These are phyloP conservation scores for Sciurus vulgaris DNA, from an alignment of 2,797 vertebrate species.

Conservation along the genomic window DNA sequence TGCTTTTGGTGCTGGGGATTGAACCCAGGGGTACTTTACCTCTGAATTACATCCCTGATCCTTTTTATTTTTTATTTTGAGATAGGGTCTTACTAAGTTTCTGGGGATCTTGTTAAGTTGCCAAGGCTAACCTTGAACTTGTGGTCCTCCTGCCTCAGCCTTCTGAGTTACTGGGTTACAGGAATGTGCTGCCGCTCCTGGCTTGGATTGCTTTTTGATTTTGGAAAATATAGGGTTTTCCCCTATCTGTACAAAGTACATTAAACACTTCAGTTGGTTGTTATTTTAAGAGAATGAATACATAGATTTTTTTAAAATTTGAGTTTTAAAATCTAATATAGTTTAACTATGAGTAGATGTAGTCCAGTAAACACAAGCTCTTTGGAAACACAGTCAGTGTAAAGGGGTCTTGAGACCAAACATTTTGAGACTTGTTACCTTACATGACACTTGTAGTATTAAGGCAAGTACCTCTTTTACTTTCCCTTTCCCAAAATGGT, in stretches of 20 bases:
- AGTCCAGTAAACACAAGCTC: background rate
- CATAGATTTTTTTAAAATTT: background rate
- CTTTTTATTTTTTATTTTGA: no score
- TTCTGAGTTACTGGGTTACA: no score
- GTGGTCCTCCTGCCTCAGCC: no score
- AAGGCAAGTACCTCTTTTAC: background rate
- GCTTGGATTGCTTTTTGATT: background rate
- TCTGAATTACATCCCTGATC: no score
- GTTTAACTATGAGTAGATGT: background rate
- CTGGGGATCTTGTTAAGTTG: no score
- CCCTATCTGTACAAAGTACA: background rate
- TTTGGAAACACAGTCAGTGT: background rate
- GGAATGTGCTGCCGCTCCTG: no score
- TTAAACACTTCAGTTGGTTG: background rate
- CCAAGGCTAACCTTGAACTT: no score
- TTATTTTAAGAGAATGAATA: conserved; percentile 13
- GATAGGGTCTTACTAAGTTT: no score
- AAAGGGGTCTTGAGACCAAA: background rate
- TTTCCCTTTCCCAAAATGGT: background rate
- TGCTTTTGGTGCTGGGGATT: no score
- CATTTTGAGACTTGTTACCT: background rate
- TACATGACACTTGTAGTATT: background rate
- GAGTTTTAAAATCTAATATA: background rate
- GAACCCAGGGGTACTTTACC: no score
- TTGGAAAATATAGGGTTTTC: background rate